Base-by-base conservation (phyloP, 2,888 invertebrate species). In the Nebria brevicollis region DNA sequence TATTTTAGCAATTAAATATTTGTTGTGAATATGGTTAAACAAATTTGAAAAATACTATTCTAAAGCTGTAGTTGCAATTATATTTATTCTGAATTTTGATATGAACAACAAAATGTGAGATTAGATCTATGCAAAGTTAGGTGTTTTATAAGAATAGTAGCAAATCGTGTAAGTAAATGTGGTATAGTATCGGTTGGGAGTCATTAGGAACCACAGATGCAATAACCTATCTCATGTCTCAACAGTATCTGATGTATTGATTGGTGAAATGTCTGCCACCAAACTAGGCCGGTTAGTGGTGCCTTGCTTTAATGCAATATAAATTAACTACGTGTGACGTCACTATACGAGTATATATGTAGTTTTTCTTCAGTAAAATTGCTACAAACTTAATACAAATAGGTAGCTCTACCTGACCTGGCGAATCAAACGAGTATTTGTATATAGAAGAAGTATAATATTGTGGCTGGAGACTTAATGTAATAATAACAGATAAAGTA, bases 291-390 rank as follows among this genome's bases (percentile, higher is more conserved):
- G 42, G 76, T 76, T 73, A 73, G 65, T 78, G 64, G 73, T 73
- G 73, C 73, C 77, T 72, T 78, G 77, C 72, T 78, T 72, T 41
- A 20, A 73, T 68, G n/a, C 34, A 34, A 26, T 77, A 70, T 72
- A 72, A 78, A 72, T 54, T 78, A 78, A 73, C 41, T 41, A 65
- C 26, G 5, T 73, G 70, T 70, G 70, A 70, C 11, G 34, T 15
- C 34, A 70, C 20, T 34, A 34, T 2, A 34, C 4, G 5, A 34
- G 34, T 2, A 34, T 34, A 4, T 34, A 34, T 34, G 34, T 34
- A 34, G 2, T 34, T 4, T 34, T 34, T 34, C 34, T 34, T 34
- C 1, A 34, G 1, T 34, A 34, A 4, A 4, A 34, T 34, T 34
- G 34, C 34, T 34, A 34, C 1, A 2, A 34, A 34, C 34, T 4